Evolutionary conservation across 2,888 invertebrate genomes (phyloP), one percentile per base, ranked within the genome.

Genomic region (Rhamphomyia laevipes): DNA sequence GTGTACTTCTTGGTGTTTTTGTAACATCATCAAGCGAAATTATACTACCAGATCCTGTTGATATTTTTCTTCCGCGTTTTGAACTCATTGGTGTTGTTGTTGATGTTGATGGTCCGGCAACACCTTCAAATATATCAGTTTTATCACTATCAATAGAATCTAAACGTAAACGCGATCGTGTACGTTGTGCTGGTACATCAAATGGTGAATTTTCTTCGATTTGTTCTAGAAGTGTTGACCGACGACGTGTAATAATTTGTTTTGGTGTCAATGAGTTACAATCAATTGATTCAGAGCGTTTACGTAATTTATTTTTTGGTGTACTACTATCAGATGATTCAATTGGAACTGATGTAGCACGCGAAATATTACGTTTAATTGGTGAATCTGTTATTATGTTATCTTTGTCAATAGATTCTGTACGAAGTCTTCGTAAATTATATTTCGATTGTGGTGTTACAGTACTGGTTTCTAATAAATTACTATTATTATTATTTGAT

Each of bases 171-270:
- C 57, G 55, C 5, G 58, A 59, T 11, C 61, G 56, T 33, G 61
- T 62, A 30, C 57, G 52, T 27, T 49, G 53, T 7, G 62, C 56
- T 3, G 63, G 61, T 3, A 62, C 59, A 50, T 61, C 62, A 16
- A 51, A 45, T 6, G 45, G 48, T 9, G 42, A 16, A 46, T 50
- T 52, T 43, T 62, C 62, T 43, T 56, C 57, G 17, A 61, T 57
- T n/a, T 57, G 49, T 27, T 62, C 62, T 21, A 63, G 50, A 40
- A 59, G 44, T 10, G 53, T 35, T 9, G 59, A 59, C 18, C 55
- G 53, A 2, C 59, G 50, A 35, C 61, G 56, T 12, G 57, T 55
- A 3, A 59, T 35, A 15, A 59, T 48, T 51, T 56, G 57, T 13
- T 45, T 54, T 6, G 55, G 52, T 11, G 54, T 43, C 2, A 31